A percentile compares a stretch with the other conserved stretches of the same genome.
Evolutionary conservation across 35 echinoderm and acorn worm species (phyloP).

Genomic region (Ptychodera flava): DNA sequence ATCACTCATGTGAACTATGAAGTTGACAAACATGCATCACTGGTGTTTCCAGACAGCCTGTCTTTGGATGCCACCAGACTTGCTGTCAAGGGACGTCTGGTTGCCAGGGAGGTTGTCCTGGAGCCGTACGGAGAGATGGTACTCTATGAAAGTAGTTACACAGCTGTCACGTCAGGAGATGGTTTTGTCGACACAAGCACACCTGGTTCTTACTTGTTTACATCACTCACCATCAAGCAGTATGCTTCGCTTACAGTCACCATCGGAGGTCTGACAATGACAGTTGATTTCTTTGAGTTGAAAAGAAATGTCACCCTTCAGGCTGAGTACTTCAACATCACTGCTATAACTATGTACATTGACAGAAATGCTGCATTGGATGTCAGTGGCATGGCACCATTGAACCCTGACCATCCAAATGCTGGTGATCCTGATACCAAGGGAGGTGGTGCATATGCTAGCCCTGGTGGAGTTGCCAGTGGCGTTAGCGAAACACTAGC

Average conservation of each 20-base stretch:
- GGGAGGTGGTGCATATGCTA: constrained; percentile 71
- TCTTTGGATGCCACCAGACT: constrained; percentile 54
- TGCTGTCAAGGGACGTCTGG: constrained; percentile 33
- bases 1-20: constrained; percentile 45
- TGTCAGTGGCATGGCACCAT: constrained; percentile 38
- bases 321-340: constrained; percentile 55
- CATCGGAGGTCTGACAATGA: constrained; percentile 26
- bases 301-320: constrained; percentile 43
- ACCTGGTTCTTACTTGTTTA: constrained; percentile 51
- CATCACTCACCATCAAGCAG: constrained; percentile 42
- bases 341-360: constrained; percentile 30
- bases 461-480: constrained; percentile 59
- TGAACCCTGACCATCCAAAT: constrained; percentile 32
- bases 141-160: constrained; percentile 15
- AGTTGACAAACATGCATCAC: constrained; percentile 13
- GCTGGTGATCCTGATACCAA: constrained; percentile 9
- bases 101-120: constrained; percentile 43
- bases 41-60: constrained; percentile 47
- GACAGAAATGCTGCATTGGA: constrained; percentile 60
- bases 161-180: constrained; percentile 14
- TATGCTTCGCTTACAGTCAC: constrained; percentile 26
- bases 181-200: constrained; percentile 25
- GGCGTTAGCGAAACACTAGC: constrained; percentile 4
- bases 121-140: constrained; percentile 43
- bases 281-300: constrained; percentile 53